A percentile compares a stretch with the other conserved stretches of the same genome.
phyloP scores from a whole-genome alignment of 2,888 invertebrate genomes.

The Amiota mariae region DNA sequence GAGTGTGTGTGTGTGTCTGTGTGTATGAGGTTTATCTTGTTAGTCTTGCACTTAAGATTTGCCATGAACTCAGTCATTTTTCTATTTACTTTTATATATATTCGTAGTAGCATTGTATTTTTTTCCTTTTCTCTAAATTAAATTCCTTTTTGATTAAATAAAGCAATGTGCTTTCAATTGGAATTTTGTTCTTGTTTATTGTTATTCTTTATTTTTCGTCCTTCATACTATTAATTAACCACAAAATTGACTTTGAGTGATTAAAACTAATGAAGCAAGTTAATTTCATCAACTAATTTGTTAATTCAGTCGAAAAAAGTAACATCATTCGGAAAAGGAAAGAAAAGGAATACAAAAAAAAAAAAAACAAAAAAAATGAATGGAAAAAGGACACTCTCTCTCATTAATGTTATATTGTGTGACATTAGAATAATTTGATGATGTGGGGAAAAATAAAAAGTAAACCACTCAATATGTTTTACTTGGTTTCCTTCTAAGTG shows the following conservation, averaged over 20 bases:
- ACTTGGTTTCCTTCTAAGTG: slow-evolving; percentile 13
- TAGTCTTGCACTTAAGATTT: slow-evolving; percentile 10
- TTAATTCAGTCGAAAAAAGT: neutral
- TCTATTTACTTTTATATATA: neutral
- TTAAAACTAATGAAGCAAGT: slow-evolving; percentile 13
- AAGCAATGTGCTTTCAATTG: neutral
- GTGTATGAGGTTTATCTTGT: neutral
- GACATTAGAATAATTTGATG: neutral
- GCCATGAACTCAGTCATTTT: neutral
- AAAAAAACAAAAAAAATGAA: neutral
- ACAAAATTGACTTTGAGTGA: slow-evolving; percentile 1
- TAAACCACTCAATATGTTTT: neutral
- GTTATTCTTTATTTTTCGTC: neutral
- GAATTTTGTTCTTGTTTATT: neutral
- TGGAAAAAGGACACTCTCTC: neutral
- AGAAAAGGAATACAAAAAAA: neutral
- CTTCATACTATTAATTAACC: neutral
- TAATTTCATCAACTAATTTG: slow-evolving; percentile 13
- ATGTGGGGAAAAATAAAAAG: neutral
- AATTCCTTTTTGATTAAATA: too few species aligned
- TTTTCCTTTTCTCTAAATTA: too few species aligned
- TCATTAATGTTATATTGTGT: neutral
- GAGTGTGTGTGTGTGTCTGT: neutral
- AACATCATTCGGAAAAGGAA: neutral
- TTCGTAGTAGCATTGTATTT: too few species aligned